A percentile compares a stretch with the other conserved stretches of the same genome.
Conservation (phyloP, 2,888 invertebrate genomes). For the Aricia artaxerxes region DNA sequence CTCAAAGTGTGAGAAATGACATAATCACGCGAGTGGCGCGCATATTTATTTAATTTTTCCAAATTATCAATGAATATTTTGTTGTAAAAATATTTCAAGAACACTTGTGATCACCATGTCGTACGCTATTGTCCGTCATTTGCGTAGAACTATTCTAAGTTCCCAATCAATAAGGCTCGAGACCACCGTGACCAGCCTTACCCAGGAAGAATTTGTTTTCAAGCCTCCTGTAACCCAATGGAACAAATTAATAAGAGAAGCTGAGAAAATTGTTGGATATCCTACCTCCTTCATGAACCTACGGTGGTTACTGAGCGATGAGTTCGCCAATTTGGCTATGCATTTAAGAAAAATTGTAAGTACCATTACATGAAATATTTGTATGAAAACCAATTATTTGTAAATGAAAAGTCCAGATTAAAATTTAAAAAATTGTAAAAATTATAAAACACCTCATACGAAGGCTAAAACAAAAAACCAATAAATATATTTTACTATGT, state of each 20-base stretch:
- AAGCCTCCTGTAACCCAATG: slow-evolving; percentile 68
- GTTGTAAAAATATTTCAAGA: not conserved
- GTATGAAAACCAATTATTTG: not conserved
- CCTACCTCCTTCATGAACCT: slow-evolving; percentile 82
- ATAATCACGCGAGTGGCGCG: slow-evolving; percentile 41
- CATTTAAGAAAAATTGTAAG: slow-evolving; percentile 77
- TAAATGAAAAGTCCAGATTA: not conserved
- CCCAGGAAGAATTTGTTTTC: slow-evolving; percentile 70
- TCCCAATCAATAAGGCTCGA: slow-evolving; percentile 64
- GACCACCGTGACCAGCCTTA: slow-evolving; percentile 67
- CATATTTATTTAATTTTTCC: slow-evolving; percentile 35
- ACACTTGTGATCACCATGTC: slow-evolving; percentile 55
- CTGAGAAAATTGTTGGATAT: slow-evolving; percentile 77
- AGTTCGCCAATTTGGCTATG: slow-evolving; percentile 81
- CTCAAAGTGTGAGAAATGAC: slow-evolving; percentile 36
- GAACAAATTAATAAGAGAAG: slow-evolving; percentile 74
- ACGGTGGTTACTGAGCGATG: slow-evolving; percentile 82
- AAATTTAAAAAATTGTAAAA: not conserved
- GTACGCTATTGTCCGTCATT: slow-evolving; percentile 65
- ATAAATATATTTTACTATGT: too few species aligned
- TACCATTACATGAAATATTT: slow-evolving; percentile 38
- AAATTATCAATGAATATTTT: slow-evolving; percentile 33
- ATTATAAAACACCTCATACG: not conserved
- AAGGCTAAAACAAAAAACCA: too few species aligned
- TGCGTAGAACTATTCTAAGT: slow-evolving; percentile 62